phyloP scores from a whole-genome alignment of 2,113 vertebrate species.

The Paradoxurus hermaphroditus region DNA sequence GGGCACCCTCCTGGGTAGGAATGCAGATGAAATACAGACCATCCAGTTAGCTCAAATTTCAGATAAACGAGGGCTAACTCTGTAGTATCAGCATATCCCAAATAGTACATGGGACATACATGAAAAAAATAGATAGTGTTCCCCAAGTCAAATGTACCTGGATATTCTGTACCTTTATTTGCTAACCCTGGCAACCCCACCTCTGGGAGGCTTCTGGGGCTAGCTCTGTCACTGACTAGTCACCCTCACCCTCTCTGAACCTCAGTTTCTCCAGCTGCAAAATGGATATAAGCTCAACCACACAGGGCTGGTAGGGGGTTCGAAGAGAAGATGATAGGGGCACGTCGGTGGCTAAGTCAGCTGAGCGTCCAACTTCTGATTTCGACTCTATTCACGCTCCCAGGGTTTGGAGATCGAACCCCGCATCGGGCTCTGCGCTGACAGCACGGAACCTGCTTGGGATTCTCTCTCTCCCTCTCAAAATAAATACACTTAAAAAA shows the following conservation, averaged over 20 bases:
- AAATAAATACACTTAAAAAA: too few species aligned
- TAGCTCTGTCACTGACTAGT: neutral
- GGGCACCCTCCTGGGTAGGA: neutral
- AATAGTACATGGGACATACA: accelerated
- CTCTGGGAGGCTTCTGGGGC: neutral
- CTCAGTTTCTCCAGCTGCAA: neutral
- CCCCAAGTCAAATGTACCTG: neutral
- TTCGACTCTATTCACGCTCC: too few species aligned
- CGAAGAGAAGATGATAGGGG: too few species aligned
- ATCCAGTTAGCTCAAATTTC: neutral
- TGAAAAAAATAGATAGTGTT: neutral
- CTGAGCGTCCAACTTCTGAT: too few species aligned
- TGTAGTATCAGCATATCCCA: neutral
- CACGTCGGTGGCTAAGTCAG: too few species aligned
- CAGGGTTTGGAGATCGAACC: too few species aligned
- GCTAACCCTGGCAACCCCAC: neutral
- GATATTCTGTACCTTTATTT: neutral
- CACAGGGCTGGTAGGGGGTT: neutral
- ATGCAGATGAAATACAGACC: neutral
- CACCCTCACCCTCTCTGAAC: neutral
- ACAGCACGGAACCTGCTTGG: too few species aligned
- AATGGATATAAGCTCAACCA: too few species aligned
- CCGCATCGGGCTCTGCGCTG: too few species aligned
- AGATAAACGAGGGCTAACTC: neutral
- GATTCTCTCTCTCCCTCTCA: too few species aligned